Evolutionary conservation across 1,140 invertebrate genomes (phyloP).

Genomic region (Scaptodrosophila lebanonensis): DNA sequence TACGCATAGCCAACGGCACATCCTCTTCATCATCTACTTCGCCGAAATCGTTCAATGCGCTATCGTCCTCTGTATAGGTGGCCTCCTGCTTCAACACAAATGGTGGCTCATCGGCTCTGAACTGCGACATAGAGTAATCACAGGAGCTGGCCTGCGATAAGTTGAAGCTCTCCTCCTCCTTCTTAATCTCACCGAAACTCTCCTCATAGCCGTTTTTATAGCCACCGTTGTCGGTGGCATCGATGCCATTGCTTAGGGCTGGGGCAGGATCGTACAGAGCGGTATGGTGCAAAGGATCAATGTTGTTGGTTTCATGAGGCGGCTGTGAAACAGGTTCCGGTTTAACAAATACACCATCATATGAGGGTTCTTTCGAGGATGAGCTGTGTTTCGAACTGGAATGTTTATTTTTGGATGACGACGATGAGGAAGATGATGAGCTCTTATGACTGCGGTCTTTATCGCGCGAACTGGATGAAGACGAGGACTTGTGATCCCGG

Average conservation of each 20-base stretch:
- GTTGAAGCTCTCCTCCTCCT: conserved; percentile 67
- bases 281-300: conserved; percentile 41
- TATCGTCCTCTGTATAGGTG: conserved; percentile 54
- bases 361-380: conserved; percentile 56
- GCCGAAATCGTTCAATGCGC: conserved; percentile 79
- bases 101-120: conserved; percentile 78
- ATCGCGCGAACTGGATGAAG: conserved; percentile 40
- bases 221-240: conserved; percentile 17
- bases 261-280: neutral
- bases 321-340: conserved; percentile 78
- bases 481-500: conserved; percentile 56
- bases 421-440: conserved; percentile 62
- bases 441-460: conserved; percentile 68
- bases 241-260: conserved; percentile 28
- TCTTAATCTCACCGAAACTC: conserved; percentile 51
- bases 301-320: conserved; percentile 14
- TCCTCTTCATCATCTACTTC: conserved; percentile 83
- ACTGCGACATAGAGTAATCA: conserved; percentile 83
- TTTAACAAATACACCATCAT: conserved; percentile 72
- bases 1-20: conserved; percentile 83
- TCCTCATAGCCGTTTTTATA: conserved; percentile 77
- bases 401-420: conserved; percentile 77
- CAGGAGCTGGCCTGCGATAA: conserved; percentile 81
- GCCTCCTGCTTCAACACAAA: conserved; percentile 64
- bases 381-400: conserved; percentile 68